These are phyloP conservation scores for Trachelus tabidus DNA, from an alignment of 2,888 invertebrate species.

Conservation along the genomic window DNA sequence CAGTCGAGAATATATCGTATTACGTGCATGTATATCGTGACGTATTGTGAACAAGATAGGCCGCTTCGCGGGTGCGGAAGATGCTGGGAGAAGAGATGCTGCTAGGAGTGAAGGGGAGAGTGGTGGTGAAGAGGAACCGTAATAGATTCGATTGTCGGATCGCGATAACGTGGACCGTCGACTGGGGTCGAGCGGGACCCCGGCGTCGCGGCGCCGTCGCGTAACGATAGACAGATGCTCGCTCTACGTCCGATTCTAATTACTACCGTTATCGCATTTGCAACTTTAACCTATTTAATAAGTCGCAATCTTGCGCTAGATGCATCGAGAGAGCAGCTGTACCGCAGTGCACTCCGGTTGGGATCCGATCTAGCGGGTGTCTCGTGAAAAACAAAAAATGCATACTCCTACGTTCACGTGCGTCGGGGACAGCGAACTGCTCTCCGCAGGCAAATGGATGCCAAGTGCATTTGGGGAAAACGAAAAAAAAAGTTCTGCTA, in stretches of 20 bases:
- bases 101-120: too few species aligned
- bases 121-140: slow-evolving; percentile 14
- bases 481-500: too few species aligned
- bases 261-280: slow-evolving; percentile 57
- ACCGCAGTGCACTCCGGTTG: background rate
- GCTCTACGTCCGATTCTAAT: slow-evolving; percentile 44
- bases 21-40: too few species aligned
- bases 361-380: background rate
- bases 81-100: slow-evolving; percentile 6
- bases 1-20: too few species aligned
- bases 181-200: slow-evolving; percentile 23
- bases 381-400: too few species aligned
- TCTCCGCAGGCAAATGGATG: too few species aligned
- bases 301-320: slow-evolving; percentile 44
- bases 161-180: slow-evolving; percentile 22
- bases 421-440: too few species aligned
- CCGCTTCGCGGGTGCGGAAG: background rate
- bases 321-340: background rate
- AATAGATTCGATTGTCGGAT: slow-evolving; percentile 53
- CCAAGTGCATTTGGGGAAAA: too few species aligned
- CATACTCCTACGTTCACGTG: too few species aligned
- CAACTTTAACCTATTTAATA: slow-evolving; percentile 59
- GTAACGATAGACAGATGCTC: slow-evolving; percentile 24
- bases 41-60: too few species aligned
- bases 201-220: slow-evolving; percentile 24